Evolutionary conservation across 2,888 invertebrate genomes (phyloP), one percentile per base, ranked within the genome.

Genomic region (Galeopsomyia nigrocyanea): DNA sequence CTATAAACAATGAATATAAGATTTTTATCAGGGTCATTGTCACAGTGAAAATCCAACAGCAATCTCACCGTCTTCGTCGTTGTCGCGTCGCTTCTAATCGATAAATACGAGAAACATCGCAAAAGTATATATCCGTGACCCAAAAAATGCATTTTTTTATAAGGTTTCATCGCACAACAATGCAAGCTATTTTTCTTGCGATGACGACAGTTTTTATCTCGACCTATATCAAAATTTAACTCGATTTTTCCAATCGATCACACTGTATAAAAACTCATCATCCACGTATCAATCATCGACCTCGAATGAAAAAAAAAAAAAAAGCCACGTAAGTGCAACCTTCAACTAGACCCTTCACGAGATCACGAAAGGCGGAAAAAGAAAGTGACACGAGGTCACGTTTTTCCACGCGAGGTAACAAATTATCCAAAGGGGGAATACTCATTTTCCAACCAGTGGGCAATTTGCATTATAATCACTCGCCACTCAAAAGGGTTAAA

Each of bases 391-490:
- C 50, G 16, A 39, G 39, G 13, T 39, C 49, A 50, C 60, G 61
- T 77, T 77, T n/a, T 77, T 71, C 73, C 75, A 66, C 71, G 78
- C 75, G 73, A 78, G 81, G 79, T n/a, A n/a, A n/a, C 80, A 78
- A 39, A 39, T 39, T 39, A 10, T 39, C 39, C 39, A 39, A 39
- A 31, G 7, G 7, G 31, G 31, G 31, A 7, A 31, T 31, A 31
- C 76, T 81, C 77, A 80, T 82, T 82, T 82, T 80, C 81, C 81
- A 76, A 80, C 82, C 79, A 79, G 79, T 82, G 77, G 77, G 64
- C 65, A 47, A 26, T 46, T 63, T 64, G 49, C 53, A 39, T n/a
- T 47, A 1, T 17, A 17, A 47, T 55, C 21, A 26, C 51, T 51
- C 13, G 26, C 13, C 10, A 49, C 49, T 63, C 39, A 68, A 55